Conservation (phyloP, 2,113 vertebrate genomes). For the Apus apus region DNA sequence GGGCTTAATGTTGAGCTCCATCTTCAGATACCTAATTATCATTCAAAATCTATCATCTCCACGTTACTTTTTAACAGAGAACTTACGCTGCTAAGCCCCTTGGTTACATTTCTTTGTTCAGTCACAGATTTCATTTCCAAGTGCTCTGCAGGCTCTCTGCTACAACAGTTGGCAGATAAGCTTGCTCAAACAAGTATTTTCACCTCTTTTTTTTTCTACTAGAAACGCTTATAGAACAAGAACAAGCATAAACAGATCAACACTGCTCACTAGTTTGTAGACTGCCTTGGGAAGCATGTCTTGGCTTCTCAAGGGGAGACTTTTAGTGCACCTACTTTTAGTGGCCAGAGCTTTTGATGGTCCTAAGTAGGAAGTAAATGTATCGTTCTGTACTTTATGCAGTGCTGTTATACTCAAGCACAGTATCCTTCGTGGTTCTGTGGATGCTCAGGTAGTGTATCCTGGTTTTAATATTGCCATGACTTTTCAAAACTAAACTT, state of each 20-base stretch:
- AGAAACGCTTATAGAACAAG: neutral
- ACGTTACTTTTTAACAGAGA: neutral
- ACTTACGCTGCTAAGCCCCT: neutral
- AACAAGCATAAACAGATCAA: slow-evolving; percentile 14
- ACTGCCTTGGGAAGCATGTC: neutral
- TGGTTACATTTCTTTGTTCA: neutral
- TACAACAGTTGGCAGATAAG: neutral
- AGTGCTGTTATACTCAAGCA: neutral
- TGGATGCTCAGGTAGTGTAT: neutral
- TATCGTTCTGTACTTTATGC: neutral
- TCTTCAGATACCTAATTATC: neutral
- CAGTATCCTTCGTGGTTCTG: neutral
- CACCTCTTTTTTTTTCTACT: neutral
- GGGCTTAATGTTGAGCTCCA: neutral
- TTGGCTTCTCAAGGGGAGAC: neutral
- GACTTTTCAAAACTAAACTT: neutral
- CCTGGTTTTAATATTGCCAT: neutral
- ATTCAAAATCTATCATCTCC: neutral
- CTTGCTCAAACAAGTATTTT: slow-evolving; percentile 55
- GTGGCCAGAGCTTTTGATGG: neutral
- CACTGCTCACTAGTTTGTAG: neutral
- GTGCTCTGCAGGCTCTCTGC: neutral
- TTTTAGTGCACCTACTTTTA: neutral
- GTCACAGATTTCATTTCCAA: neutral
- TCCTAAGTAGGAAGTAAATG: neutral